Evolutionary conservation across 1,140 invertebrate species (phyloP).

Genomic region (Euglossa dilemma): DNA sequence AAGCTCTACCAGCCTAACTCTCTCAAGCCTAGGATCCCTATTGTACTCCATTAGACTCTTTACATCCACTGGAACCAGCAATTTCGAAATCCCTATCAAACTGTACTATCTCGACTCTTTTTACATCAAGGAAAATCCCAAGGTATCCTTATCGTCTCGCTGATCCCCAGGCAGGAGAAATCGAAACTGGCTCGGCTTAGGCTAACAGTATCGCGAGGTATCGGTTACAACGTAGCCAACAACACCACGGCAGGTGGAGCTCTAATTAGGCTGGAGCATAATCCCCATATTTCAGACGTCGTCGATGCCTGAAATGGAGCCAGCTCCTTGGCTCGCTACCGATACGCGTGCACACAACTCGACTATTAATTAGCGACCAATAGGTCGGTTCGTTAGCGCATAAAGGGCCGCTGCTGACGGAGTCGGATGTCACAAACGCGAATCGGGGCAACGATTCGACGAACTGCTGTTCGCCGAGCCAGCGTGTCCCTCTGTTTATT

Average conservation of each 20-base stretch:
- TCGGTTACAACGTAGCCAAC: conserved; percentile 11
- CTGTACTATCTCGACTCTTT: no score
- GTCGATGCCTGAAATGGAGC: neutral
- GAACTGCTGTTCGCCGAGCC: conserved; percentile 9
- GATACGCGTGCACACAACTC: conserved; percentile 16
- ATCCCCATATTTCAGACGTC: conserved; percentile 11
- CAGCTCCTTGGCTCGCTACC: neutral
- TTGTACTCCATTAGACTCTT: no score
- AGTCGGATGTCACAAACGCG: conserved; percentile 29
- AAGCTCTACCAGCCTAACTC: no score
- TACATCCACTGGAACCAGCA: no score
- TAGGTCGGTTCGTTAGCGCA: conserved; percentile 61
- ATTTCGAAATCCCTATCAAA: no score
- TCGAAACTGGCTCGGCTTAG: no score
- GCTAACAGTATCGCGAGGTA: neutral
- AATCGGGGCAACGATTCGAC: conserved; percentile 50
- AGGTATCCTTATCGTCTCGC: neutral
- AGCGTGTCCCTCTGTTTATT: conserved; percentile 25
- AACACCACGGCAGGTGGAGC: neutral
- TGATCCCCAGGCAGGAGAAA: neutral
- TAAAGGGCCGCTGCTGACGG: neutral
- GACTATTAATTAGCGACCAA: conserved; percentile 65
- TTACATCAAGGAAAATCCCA: no score
- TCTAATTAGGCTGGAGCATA: conserved; percentile 53
- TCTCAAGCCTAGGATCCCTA: no score